These are phyloP conservation scores for Halcyon leucocephala DNA, from an alignment of 2,797 vertebrate genomes.

Conservation along the genomic window DNA sequence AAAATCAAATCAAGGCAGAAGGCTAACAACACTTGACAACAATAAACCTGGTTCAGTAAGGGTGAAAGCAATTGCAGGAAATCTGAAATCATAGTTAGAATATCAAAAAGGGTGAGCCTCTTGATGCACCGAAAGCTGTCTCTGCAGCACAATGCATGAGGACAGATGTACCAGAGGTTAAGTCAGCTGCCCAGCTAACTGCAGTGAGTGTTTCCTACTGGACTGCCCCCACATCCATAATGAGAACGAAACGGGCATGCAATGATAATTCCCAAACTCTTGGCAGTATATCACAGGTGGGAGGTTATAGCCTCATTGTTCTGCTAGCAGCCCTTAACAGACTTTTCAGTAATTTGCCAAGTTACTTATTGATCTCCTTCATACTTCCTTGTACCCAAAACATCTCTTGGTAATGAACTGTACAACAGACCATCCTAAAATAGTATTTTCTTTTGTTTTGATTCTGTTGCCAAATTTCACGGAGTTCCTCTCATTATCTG, in stretches of 20 bases:
- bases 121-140: rapidly evolving
- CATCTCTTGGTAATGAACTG: not conserved
- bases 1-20: not conserved
- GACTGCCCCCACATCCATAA: not conserved
- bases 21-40: not conserved
- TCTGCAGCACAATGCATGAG: not conserved
- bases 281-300: not conserved
- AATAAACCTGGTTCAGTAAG: not conserved
- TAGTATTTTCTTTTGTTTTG: not conserved
- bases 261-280: not conserved
- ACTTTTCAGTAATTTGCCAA: not conserved
- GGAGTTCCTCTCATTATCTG: not conserved
- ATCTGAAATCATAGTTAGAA: not conserved
- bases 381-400: not conserved
- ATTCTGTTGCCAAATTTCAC: not conserved
- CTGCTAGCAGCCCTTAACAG: not conserved
- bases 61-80: not conserved
- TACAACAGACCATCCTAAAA: not conserved
- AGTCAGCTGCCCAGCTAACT: not conserved
- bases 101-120: not conserved
- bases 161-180: not conserved
- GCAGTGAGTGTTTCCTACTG: not conserved
- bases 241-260: not conserved
- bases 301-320: rapidly evolving
- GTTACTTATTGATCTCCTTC: not conserved